Evolutionary conservation across 2,113 vertebrate species (phyloP).

Genomic region (Crotophaga sulcirostris): DNA sequence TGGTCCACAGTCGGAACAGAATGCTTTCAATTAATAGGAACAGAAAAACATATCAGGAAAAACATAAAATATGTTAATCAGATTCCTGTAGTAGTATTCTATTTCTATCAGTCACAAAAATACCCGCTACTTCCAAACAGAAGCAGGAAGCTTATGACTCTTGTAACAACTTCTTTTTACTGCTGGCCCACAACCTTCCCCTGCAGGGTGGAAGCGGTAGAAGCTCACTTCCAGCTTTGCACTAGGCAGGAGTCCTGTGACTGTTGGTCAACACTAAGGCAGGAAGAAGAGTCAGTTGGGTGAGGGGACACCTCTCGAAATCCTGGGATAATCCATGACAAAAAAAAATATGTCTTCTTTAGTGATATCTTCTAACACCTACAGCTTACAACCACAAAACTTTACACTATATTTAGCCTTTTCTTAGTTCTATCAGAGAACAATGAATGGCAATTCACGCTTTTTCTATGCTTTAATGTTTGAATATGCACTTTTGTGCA

Average conservation of each 20-base stretch:
- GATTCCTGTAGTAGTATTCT: constrained; percentile 8
- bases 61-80: constrained; percentile 6
- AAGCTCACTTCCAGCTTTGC: background rate
- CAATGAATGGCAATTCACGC: background rate
- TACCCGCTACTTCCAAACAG: background rate
- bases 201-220: background rate
- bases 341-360: background rate
- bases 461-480: background rate
- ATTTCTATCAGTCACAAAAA: background rate
- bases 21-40: constrained; percentile 12
- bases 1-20: background rate
- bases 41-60: background rate
- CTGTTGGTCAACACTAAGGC: background rate
- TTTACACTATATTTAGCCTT: background rate
- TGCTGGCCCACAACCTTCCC: background rate
- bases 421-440: background rate
- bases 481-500: background rate
- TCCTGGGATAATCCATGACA: fast-evolving
- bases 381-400: background rate
- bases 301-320: background rate
- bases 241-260: background rate
- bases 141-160: constrained; percentile 43
- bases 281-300: background rate
- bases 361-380: background rate
- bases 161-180: background rate